Base-by-base conservation (phyloP, 2,888 invertebrate genomes). In the Lasioglossum villosulum region DNA sequence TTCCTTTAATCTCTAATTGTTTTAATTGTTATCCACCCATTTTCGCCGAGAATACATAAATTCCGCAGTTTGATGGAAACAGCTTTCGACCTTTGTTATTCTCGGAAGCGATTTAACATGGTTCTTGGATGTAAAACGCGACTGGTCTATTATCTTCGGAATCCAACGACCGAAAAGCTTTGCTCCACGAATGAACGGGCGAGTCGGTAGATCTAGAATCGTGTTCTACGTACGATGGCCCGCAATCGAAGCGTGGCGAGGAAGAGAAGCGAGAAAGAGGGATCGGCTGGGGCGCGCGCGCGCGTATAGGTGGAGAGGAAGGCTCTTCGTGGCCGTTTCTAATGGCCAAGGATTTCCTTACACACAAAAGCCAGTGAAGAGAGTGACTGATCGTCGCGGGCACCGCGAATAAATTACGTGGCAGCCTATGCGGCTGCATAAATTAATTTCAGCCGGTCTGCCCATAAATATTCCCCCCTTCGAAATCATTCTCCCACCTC, bases 371-470 rank as follows among this genome's bases (percentile, higher is more conserved):
- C 92, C 70, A 90, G 92, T 87, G 93, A 92, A 89, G 91, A 91
- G 92, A 93, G 94, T 94, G 94, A 94, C 93, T 93, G 94, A 94
- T 94, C 92, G 93, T 94, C 92, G 93, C 92, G 91, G 91, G 88
- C 87, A 90, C 90, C 90, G 91, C 93, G 93, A 94, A 94, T 94
- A 94, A 94, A 94, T 94, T 93, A 94, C 94, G 90, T 94, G 94
- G 94, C 94, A 94, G 92, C 93, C 94, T 92, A 93, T 93, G 94
- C 90, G 93, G 92, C 94, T 93, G 94, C 93, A 94, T 94, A 94
- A 94, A 94, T 94, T 94, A 94, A 94, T 94, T 94, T 94, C 93
- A 93, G 88, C 93, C 90, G 92, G 89, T 90, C 92, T 87, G 93
- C 90, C 91, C 94, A 94, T 94, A 94, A 94, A 94, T 94, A 94